Evolutionary conservation across 2,888 invertebrate genomes (phyloP).

Genomic region (Tuberolachnus salignus): DNA sequence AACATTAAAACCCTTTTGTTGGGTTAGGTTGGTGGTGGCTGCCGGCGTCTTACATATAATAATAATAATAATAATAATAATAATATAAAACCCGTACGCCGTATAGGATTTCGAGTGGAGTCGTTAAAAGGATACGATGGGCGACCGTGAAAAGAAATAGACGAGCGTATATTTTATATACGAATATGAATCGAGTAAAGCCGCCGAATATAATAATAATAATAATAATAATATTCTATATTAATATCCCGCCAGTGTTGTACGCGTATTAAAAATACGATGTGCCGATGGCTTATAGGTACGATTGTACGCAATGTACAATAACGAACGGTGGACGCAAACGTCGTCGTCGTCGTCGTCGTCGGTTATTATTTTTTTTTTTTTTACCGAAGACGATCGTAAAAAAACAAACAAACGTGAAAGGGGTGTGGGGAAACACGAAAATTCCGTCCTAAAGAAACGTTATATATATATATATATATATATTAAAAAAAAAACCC

Average conservation of each 20-base stretch:
- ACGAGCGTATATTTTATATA: background rate
- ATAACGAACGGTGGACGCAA: background rate
- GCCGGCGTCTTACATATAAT: background rate
- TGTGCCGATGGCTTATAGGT: background rate
- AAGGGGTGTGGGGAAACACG: slow-evolving; percentile 17
- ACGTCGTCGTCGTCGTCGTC: background rate
- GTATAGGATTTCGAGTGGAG: slow-evolving; percentile 30
- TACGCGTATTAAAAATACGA: background rate
- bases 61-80: slow-evolving; percentile 19
- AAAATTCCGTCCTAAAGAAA: slow-evolving; percentile 27
- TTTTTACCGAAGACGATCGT: background rate
- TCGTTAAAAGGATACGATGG: slow-evolving; percentile 42
- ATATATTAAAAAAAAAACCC: background rate
- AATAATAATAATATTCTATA: slow-evolving; percentile 18
- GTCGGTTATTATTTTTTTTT: background rate
- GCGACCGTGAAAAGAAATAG: background rate
- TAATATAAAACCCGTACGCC: background rate
- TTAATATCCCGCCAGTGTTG: background rate
- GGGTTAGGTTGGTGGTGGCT: background rate
- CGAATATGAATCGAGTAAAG: background rate
- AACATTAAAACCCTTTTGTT: slow-evolving; percentile 26
- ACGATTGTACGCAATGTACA: background rate
- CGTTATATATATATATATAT: background rate
- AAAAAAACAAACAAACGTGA: background rate
- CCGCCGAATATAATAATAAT: background rate